phyloP scores from a whole-genome alignment of 2,113 vertebrate genomes.

The Cochlearius cochlearius region DNA sequence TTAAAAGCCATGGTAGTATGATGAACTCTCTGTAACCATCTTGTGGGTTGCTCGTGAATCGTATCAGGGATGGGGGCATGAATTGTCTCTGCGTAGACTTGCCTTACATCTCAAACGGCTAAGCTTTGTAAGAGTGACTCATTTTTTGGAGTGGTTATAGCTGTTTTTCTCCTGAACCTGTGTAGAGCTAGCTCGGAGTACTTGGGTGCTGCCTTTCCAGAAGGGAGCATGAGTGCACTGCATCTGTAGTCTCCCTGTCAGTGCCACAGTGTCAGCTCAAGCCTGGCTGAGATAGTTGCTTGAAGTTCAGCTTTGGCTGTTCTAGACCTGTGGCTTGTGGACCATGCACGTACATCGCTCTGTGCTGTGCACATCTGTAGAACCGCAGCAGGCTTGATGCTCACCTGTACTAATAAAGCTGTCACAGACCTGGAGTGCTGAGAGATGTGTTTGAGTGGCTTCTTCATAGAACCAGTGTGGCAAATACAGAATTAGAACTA shows the following conservation, averaged over 20 bases:
- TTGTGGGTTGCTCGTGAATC: background rate
- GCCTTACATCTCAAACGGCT: background rate
- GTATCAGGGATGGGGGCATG: background rate
- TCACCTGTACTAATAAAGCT: background rate
- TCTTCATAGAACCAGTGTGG: background rate
- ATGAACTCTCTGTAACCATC: background rate
- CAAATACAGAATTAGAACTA: background rate
- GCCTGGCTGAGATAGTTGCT: background rate
- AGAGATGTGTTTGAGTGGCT: background rate
- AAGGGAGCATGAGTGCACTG: background rate
- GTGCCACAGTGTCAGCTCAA: background rate
- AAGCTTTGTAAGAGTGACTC: background rate
- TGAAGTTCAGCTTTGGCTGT: background rate
- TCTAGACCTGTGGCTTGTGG: background rate
- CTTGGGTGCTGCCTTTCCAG: background rate
- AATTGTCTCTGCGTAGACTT: background rate
- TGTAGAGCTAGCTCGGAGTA: background rate
- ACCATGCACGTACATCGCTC: accelerated
- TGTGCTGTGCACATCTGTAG: background rate
- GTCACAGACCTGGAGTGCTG: background rate
- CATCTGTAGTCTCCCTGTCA: background rate
- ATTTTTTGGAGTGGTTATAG: background rate
- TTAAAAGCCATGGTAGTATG: background rate
- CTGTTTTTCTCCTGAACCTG: background rate
- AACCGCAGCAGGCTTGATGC: background rate